Percentiles rank a stretch among this genome's conserved stretches.
Conservation (phyloP, 2,888 invertebrate genomes). For the Tetragnatha montana region DNA sequence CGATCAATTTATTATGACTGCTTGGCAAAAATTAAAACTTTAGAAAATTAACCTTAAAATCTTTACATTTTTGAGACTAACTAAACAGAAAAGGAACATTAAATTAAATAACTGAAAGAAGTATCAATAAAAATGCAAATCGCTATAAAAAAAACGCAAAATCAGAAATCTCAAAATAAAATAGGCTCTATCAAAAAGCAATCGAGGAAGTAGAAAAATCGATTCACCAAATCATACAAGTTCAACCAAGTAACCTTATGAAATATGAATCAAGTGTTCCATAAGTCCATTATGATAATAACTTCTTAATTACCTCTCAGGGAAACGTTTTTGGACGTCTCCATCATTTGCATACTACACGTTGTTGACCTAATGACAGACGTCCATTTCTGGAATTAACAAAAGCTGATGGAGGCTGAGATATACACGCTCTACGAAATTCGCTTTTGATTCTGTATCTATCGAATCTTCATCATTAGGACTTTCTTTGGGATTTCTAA, state of each 20-base stretch:
- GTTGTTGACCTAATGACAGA: slow-evolving; percentile 48
- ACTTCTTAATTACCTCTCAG: slow-evolving; percentile 33
- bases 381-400: slow-evolving; percentile 33
- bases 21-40: too few relatives aligned
- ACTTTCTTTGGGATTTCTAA: neutral
- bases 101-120: too few relatives aligned
- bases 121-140: too few relatives aligned
- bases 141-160: too few relatives aligned
- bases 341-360: slow-evolving; percentile 34
- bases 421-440: neutral
- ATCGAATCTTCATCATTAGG: neutral
- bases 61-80: too few relatives aligned
- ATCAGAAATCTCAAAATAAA: neutral
- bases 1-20: too few relatives aligned
- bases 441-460: neutral
- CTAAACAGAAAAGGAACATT: too few relatives aligned
- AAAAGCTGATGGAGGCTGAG: slow-evolving; percentile 25
- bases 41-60: too few relatives aligned
- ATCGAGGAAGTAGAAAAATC: neutral
- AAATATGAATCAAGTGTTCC: slow-evolving; percentile 41
- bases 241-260: neutral
- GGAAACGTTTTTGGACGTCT: slow-evolving; percentile 30
- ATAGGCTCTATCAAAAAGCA: neutral
- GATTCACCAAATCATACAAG: neutral
- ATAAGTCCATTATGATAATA: slow-evolving; percentile 42